phyloP scores from a whole-genome alignment of 1,140 invertebrate species.

The Drosophila nasuta region DNA sequence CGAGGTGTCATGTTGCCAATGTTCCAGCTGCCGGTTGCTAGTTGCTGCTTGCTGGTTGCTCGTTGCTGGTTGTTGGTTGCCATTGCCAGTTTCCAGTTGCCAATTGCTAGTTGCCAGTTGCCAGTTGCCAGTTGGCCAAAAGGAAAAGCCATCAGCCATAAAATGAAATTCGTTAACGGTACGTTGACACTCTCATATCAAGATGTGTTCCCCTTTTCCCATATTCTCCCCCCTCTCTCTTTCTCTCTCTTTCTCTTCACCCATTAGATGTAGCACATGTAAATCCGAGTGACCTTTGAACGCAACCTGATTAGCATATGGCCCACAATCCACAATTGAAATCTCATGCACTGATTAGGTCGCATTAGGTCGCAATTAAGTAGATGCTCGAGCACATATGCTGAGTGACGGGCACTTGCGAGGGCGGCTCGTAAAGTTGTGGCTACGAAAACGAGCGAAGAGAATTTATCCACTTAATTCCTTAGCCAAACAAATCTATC shows the following conservation, averaged over 20 bases:
- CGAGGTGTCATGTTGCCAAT: slow-evolving; percentile 83
- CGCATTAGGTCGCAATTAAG: slow-evolving; percentile 77
- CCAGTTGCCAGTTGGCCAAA: slow-evolving; percentile 11
- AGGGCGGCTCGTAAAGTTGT: slow-evolving; percentile 9
- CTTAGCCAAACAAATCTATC: no score
- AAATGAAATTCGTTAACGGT: slow-evolving; percentile 78
- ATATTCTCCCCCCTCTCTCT: no score
- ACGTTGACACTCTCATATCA: slow-evolving; percentile 77
- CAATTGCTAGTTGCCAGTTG: slow-evolving; percentile 18
- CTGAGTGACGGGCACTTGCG: neutral
- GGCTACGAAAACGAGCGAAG: no score
- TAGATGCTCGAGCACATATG: neutral
- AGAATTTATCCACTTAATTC: no score
- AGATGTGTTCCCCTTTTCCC: slow-evolving; percentile 54
- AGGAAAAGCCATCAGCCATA: slow-evolving; percentile 46
- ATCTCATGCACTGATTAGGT: slow-evolving; percentile 58
- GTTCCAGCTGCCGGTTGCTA: slow-evolving; percentile 60
- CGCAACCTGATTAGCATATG: slow-evolving; percentile 66
- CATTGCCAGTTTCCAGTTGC: slow-evolving; percentile 21
- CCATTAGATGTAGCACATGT: slow-evolving; percentile 5
- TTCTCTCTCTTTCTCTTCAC: no score
- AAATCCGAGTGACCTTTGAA: slow-evolving; percentile 18
- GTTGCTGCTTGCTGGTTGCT: neutral
- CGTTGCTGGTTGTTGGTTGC: slow-evolving; percentile 1
- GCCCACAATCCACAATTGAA: slow-evolving; percentile 51